Base-by-base conservation (phyloP, 2,113 vertebrate species). In the Helogale parvula region DNA sequence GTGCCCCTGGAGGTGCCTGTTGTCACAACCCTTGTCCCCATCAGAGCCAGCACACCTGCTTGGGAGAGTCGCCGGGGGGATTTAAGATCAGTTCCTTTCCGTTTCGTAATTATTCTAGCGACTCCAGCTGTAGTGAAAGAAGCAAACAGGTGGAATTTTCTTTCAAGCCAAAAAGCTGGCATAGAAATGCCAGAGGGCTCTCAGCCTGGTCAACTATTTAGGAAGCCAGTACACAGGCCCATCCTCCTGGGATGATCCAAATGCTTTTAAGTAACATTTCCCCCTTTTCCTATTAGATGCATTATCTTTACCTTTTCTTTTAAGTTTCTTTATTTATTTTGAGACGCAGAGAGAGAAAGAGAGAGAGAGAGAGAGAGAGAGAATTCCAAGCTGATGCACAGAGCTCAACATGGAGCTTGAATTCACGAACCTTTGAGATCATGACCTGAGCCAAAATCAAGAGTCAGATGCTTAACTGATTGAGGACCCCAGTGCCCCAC, bases 1-100 rank as follows among this genome's bases (percentile, higher is more conserved):
- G 98, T 98, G 99, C 98, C 99, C 91, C 98, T 2, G 4, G 99
- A 99, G 98, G 98, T 98, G 99, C 98, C 98, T 99, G 98, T 98
- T 97, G 98, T 98, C 90, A 1, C 23, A 50, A 76, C 96, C 89
- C 71, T 66, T 68, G 68, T 29, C 77, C 93, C 63, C 79, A 21
- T 97, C 93, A 96, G 85, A 91, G 83, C 69, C 57, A 16, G 65
- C 82, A 87, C 93, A 66, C 94, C 96, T 76, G 83, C 15, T 1
- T 27, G 33, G n/a, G 66, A 35, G 68, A 69, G 88, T 79, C 33
- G 0, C 19, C 68, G 15, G 83, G 27, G 68, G 71, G 45, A 3
- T 2, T 80, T 11, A 50, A 31, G 31, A 8, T 33, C 52, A 0
- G 85, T 25, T 77, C 29, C 31, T 71, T 90, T 47, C 35, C 50